phyloP scores from a whole-genome alignment of 2,888 invertebrate species.

The Aphodius granarius region DNA sequence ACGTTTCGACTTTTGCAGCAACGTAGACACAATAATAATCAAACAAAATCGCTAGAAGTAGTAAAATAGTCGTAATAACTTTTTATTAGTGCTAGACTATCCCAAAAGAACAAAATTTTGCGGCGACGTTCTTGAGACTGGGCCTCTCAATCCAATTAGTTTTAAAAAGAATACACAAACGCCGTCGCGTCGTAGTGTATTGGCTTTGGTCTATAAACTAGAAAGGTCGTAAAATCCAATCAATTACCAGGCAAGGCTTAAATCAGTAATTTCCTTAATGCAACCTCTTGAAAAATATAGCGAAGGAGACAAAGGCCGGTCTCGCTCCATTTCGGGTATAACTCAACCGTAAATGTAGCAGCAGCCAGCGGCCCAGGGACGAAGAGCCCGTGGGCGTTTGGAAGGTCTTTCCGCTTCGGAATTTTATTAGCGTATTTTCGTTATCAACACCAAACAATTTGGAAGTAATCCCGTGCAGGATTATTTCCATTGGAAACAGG shows the following conservation, averaged over 20 bases:
- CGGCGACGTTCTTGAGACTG: background rate
- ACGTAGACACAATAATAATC: too few relatives aligned
- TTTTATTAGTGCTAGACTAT: background rate
- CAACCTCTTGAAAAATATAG: background rate
- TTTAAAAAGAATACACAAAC: background rate
- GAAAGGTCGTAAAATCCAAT: background rate
- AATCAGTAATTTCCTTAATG: background rate
- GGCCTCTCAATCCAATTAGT: background rate
- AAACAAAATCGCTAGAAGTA: too few relatives aligned
- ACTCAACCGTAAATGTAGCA: background rate
- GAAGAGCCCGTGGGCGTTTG: background rate
- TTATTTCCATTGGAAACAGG: background rate
- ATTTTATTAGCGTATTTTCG: background rate
- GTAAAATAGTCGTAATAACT: too few relatives aligned
- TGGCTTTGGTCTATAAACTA: background rate
- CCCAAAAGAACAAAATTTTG: background rate
- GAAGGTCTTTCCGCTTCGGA: background rate
- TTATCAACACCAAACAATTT: background rate
- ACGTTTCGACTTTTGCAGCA: too few relatives aligned
- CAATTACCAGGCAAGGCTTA: background rate
- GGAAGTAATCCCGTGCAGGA: background rate
- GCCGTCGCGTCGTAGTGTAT: background rate
- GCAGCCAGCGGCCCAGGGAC: too few relatives aligned
- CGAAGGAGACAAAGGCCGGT: background rate
- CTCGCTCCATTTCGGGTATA: background rate